Base-by-base conservation (phyloP, 2,888 invertebrate species). In the Lochmaea crataegi region DNA sequence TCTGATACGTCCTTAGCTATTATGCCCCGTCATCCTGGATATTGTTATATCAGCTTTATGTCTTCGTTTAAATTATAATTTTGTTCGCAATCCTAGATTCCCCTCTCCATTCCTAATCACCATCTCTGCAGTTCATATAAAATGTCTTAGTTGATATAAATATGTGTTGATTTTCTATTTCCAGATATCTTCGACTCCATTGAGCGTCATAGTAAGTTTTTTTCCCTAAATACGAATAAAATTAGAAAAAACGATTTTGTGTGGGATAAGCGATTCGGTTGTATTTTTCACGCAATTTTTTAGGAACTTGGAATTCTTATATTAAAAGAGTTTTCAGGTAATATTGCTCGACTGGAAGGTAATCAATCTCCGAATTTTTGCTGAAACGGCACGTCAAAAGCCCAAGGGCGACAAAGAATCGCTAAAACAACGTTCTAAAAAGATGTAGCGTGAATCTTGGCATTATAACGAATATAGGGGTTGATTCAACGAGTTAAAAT, bases 21-120 rank as follows among this genome's bases (percentile, higher is more conserved):
- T 45, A 48, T 45, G 65, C 63, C 48, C 7, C 48, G 56, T 61
- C 65, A 72, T 56, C 66, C 51, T 56, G 42, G 67, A 61, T 70
- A 70, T 66, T 69, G 68, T 67, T 72, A 68, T 63, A 64, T 68
- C 65, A 66, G 63, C 63, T 66, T 68, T 68, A 65, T 65, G 65
- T 65, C 57, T 68, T 68, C 56, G 64, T 58, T 71, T 58, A 68
- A 71, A 58, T 68, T 61, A 45, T 65, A 74, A 68, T 68, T 74
- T 71, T 71, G 18, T 32, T 68, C 26, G 53, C 53, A 45, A 18
- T 61, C 26, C 22, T n/a, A 14, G 4, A 14, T 45, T 45, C 11
- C 14, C 45, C 45, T 45, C 14, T 45, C 1, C 32, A 9, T 45
- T 10, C 45, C 5, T 51, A n/a, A n/a, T 53, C 9, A n/a, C 32